Evolutionary conservation across 2,113 vertebrate genomes (phyloP), one percentile per base, ranked within the genome.

Genomic region (Melanerpes formicivorus): DNA sequence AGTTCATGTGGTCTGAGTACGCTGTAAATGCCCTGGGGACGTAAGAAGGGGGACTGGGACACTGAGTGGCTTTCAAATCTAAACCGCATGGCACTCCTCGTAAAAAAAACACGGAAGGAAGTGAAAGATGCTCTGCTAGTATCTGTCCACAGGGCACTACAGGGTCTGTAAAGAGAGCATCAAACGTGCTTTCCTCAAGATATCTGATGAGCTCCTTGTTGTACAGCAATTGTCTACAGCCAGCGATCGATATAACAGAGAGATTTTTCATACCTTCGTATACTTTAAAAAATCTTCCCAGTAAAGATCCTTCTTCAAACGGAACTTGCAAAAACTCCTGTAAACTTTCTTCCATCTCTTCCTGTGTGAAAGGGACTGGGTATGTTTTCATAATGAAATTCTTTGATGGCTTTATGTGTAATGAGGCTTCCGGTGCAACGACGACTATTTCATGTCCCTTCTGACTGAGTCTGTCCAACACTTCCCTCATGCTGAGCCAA

Each of bases 121-220:
- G 50, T 3, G 95, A 96, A 75, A 99, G 97, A 8, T 96, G 26
- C 10, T 97, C 96, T 0, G 98, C 97, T 62, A 99, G 25, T 5
- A 99, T 96, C 21, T 97, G 16, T 11, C 99, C 98, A 0, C 99
- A 99, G 1, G 98, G 98, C 8, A 98, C 84, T 8, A 98, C 42
- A 2, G 99, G 99, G n/a, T 99, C 98, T 2, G 98, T 98, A 3
- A 99, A n/a, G 52, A 99, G 1, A 1, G 90, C 62, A 2, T 99
- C 97, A 3, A 99, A 99, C 8, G 74, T 69, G 6, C 32, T 87
- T 13, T 69, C 81, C 1, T 54, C 87, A 29, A 99, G 96, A 19
- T 80, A 96, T 15, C 46, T 76, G 89, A 99, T 96, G 14, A 99
- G 88, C 16, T 97, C 63, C 56, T 97, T 16, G 84, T 98, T 97